Evolutionary conservation across 2,797 vertebrate genomes (phyloP).

Genomic region (Esox masquinongy): DNA sequence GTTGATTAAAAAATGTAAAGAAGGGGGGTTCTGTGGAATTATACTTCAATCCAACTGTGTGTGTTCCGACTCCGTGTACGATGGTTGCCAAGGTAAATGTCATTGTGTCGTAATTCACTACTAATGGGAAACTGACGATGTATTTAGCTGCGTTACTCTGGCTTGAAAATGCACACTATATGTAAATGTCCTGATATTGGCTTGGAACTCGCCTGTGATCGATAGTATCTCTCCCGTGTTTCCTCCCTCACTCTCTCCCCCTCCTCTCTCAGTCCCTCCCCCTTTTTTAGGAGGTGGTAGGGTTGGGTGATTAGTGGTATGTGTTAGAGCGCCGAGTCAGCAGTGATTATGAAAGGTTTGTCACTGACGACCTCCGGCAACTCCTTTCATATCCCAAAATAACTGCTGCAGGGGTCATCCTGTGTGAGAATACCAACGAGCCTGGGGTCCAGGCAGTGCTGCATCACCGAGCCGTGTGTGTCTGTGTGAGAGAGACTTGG

Average conservation of each 20-base stretch:
- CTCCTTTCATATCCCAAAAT: constrained; percentile 64
- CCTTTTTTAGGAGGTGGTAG: constrained; percentile 5
- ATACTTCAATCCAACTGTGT: constrained; percentile 39
- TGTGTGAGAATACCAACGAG: constrained; percentile 36
- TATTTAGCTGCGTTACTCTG: background rate
- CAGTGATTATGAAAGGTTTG: constrained; percentile 50
- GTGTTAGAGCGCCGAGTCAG: constrained; percentile 62
- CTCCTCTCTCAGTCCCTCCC: background rate
- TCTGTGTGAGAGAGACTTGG: background rate
- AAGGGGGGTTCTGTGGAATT: background rate
- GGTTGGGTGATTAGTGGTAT: constrained; percentile 17
- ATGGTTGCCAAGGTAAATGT: constrained; percentile 1
- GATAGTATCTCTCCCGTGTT: background rate
- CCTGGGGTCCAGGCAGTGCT: background rate
- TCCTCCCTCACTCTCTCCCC: background rate
- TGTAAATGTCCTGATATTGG: background rate
- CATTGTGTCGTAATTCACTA: background rate
- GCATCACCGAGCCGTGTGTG: background rate
- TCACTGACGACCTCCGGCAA: constrained; percentile 63
- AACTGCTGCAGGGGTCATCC: constrained; percentile 61
- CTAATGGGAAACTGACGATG: background rate
- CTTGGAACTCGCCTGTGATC: background rate
- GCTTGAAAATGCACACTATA: background rate
- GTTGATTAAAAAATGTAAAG: constrained; percentile 53
- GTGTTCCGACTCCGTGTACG: constrained; percentile 42